Evolutionary conservation across 2,888 invertebrate genomes (phyloP).

Genomic region (Drosophila diplacantha): DNA sequence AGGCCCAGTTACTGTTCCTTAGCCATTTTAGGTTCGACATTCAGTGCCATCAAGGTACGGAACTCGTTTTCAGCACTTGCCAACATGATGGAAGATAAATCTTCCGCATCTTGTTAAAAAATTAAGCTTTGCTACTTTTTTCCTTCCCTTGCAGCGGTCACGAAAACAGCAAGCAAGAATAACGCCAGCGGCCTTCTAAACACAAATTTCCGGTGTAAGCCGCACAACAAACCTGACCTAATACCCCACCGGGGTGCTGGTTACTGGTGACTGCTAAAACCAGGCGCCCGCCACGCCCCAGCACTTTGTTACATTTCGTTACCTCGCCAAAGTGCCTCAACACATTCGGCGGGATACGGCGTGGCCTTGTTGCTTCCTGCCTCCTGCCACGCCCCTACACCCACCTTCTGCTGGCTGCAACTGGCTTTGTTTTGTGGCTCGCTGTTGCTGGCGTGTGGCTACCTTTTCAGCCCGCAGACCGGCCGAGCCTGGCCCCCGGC

Average conservation of each 20-base stretch:
- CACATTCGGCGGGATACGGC: slow-evolving; percentile 52
- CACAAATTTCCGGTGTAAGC: slow-evolving; percentile 73
- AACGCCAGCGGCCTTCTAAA: slow-evolving; percentile 54
- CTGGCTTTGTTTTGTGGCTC: slow-evolving; percentile 52
- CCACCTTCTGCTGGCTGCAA: slow-evolving; percentile 42
- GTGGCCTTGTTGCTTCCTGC: slow-evolving; percentile 33
- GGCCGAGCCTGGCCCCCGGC: slow-evolving; percentile 2
- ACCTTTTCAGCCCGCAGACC: slow-evolving; percentile 46
- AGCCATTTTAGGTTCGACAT: neutral
- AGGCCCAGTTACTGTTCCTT: neutral
- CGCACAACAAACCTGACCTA: slow-evolving; percentile 67
- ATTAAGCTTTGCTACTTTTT: slow-evolving; percentile 11
- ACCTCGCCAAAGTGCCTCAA: slow-evolving; percentile 69
- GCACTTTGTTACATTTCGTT: slow-evolving; percentile 71
- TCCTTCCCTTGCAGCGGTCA: slow-evolving; percentile 5
- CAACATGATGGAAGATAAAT: slow-evolving; percentile 6
- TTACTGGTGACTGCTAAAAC: slow-evolving; percentile 8
- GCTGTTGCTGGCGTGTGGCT: slow-evolving; percentile 54
- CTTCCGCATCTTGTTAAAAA: slow-evolving; percentile 29
- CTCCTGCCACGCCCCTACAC: neutral
- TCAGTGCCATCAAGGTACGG: neutral
- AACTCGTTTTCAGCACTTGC: neutral
- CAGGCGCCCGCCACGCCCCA: slow-evolving; percentile 33
- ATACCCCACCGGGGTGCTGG: slow-evolving; percentile 34
- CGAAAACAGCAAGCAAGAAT: slow-evolving; percentile 26